These are phyloP conservation scores for Nasalis larvatus DNA, from an alignment of 2,113 vertebrate species.

Conservation along the genomic window DNA sequence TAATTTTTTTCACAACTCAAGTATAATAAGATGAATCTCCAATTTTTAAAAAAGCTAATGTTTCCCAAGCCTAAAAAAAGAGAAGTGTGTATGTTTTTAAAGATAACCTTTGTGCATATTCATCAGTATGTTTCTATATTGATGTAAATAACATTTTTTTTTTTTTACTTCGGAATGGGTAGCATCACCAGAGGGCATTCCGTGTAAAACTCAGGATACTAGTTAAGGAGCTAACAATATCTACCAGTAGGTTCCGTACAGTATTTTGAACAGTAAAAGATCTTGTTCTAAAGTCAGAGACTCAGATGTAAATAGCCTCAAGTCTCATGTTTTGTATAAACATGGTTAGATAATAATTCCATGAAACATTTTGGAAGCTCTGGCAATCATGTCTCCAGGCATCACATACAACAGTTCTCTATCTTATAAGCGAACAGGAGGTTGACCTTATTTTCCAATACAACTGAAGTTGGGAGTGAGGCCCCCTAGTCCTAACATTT, in stretches of 20 bases:
- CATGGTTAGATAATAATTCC: background rate
- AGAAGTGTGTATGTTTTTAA: background rate
- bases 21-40: background rate
- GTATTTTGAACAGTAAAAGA: background rate
- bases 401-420: background rate
- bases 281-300: constrained; percentile 17
- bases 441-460: background rate
- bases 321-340: background rate
- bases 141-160: background rate
- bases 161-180: background rate
- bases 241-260: background rate
- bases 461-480: background rate
- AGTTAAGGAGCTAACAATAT: background rate
- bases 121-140: background rate
- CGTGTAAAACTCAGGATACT: background rate
- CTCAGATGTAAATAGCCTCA: background rate
- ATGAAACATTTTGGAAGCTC: background rate
- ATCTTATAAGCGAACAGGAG: background rate
- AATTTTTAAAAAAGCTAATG: background rate
- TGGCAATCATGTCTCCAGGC: background rate
- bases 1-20: background rate
- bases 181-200: background rate
- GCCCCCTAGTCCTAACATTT: background rate
- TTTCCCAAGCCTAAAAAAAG: background rate
- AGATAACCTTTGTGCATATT: background rate